Base-by-base conservation (phyloP, 1,140 invertebrate genomes). In the Drosophila tropicalis region DNA sequence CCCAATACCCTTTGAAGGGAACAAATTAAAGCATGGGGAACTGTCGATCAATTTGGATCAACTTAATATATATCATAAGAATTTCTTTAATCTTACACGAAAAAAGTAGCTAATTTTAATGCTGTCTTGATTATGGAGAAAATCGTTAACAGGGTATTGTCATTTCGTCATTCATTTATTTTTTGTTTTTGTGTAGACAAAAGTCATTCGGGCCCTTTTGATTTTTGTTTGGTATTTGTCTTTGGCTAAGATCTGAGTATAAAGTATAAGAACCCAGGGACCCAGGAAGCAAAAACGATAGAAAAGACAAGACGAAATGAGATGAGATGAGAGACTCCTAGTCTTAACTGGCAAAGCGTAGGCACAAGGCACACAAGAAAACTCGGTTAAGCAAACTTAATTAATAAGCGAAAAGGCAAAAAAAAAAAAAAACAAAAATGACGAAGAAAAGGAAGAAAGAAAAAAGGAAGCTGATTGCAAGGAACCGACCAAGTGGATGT, bases 361-460 rank as follows among this genome's bases (percentile, higher is more conserved):
- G 62, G 56, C 62, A 69, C 17, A 72, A 60, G 55, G 63, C 57
- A 67, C 62, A 69, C 17, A 72, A 60, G 63, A 61, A 67, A 66
- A 63, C 73, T 68, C 72, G 71, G 79, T 87, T 82, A 87, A 87
- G 83, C 70, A 87, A 87, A 87, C 83, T 87, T 87, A 87, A 87
- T 87, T 87, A 87, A 87, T 87, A 87, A 83, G 73, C 64, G 72
- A 56, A 73, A 65, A 72, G 63, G 62, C 67, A 22, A 51, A 51
- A 51, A 51, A 51, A 19, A 19, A 67, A 63, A 64, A 47, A 56
- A 47, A 44, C 51, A 56, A n/a, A 12, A 15, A 17, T n/a, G 40
- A 5, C 4, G 32, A 36, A 36, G 34, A 36, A 36, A 10, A 36
- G 63, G 67, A 39, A 39, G 36, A 39, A 39, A 36, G 9, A 10